Base-by-base conservation (phyloP, 2,113 vertebrate species). In the Periophthalmodon schlosseri region DNA sequence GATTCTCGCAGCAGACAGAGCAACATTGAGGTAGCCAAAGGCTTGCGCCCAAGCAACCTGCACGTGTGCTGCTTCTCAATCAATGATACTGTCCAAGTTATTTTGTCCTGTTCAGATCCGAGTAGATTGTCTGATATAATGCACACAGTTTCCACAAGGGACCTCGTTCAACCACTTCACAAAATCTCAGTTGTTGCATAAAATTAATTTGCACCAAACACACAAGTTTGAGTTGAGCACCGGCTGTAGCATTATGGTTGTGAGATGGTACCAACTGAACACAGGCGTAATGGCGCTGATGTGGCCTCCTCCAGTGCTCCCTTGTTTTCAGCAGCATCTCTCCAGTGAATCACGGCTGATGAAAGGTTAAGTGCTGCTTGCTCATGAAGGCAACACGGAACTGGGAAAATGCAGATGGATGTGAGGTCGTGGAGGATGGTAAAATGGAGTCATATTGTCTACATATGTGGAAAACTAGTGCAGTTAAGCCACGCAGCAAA, bases 361-460 rank as follows among this genome's bases (percentile, higher is more conserved):
- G 69, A 80, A 87, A 86, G 80, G 81, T 87, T 81, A 81, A 86
- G 71, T 76, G 84, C 67, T 70, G 75, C 69, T 58, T 70, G 78
- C 69, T 69, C 64, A 56, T 84, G 71, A 69, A 77, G 34, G 84
- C 75, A 72, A 65, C 81, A 70, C 79, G 60, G 34, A 69, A 64
- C 70, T 57, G 82, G 54, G 57, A 63, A 72, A 68, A 69, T 58
- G 66, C 63, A 72, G 79, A 73, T 72, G 69, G 73, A 81, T 44
- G 36, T 24, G 24, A 64, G 66, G 69, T 54, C 52, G 64, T 16
- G 24, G 57, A 64, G 36, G 21, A 65, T 44, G 44, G 24, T 64
- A 18, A 49, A 72, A 58, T 60, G 47, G 20, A 60, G 34, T 18
- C 2, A 70, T 15, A 72, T 36, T 34, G 36, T 65, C 57, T 23